Evolutionary conservation across 2,888 invertebrate genomes (phyloP).

Genomic region (Dicranocentrus wangi): DNA sequence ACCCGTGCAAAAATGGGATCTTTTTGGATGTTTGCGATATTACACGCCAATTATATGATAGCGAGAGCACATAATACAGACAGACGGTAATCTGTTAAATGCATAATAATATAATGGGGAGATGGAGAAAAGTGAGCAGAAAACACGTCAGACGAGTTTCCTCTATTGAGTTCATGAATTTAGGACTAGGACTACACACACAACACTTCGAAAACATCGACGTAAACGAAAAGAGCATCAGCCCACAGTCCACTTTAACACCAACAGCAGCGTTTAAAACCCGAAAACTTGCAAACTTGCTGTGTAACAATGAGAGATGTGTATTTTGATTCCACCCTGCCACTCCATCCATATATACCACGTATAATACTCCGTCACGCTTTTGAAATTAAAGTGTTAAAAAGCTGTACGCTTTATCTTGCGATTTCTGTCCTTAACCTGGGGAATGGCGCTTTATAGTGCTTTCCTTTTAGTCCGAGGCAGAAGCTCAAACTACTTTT

Average conservation of each 20-base stretch:
- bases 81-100: too few species aligned
- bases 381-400: not conserved
- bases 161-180: conserved; percentile 50
- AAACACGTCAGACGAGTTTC: conserved; percentile 63
- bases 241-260: not conserved
- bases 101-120: not conserved
- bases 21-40: too few species aligned
- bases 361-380: too few species aligned
- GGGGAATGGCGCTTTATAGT: conserved; percentile 20
- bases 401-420: not conserved
- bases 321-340: not conserved
- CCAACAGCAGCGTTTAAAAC: conserved; percentile 9
- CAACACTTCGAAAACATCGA: too few species aligned
- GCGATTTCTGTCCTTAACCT: conserved; percentile 19
- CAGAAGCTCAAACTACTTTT: conserved; percentile 13
- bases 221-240: too few species aligned
- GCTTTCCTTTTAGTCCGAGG: not conserved
- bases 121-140: conserved; percentile 19
- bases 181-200: not conserved
- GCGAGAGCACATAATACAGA: too few species aligned
- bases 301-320: not conserved
- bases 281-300: conserved; percentile 30
- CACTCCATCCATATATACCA: too few species aligned
- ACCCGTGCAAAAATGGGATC: not conserved
- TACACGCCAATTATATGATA: too few species aligned